phyloP scores from a whole-genome alignment of 2,888 invertebrate genomes.

The Tenthredo livida region DNA sequence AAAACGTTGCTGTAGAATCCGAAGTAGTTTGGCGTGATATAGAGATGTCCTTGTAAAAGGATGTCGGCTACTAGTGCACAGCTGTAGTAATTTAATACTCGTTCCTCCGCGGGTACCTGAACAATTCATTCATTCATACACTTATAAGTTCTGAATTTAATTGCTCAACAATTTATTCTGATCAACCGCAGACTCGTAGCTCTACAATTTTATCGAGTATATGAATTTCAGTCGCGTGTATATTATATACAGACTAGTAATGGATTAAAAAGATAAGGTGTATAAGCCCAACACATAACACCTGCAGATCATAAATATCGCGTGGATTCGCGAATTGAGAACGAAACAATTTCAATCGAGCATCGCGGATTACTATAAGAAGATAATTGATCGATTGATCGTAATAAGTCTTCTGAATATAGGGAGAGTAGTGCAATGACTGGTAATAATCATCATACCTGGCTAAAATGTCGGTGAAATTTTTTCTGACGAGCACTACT shows the following conservation, averaged over 20 bases:
- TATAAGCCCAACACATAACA: neutral
- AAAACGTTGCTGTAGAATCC: conserved; percentile 98
- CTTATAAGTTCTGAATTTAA: neutral
- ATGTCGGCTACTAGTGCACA: conserved; percentile 96
- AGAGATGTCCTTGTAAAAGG: conserved; percentile 94
- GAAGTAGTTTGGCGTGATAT: conserved; percentile 96
- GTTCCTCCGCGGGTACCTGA: conserved; percentile 89
- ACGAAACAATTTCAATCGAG: neutral
- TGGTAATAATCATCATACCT: conserved; percentile 72
- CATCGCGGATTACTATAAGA: neutral
- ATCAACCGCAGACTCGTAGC: neutral
- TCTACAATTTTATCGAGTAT: too few relatives aligned
- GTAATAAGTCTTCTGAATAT: neutral
- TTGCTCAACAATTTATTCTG: neutral
- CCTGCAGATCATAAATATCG: neutral
- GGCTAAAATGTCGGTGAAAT: conserved; percentile 92
- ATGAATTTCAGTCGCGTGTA: too few relatives aligned
- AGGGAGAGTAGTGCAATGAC: neutral
- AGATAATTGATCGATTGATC: neutral
- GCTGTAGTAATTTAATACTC: conserved; percentile 94
- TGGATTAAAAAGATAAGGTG: neutral
- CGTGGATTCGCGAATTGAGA: too few relatives aligned
- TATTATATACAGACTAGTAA: neutral
- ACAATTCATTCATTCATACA: neutral
- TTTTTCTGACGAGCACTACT: conserved; percentile 92